Percentiles rank a stretch among this genome's conserved stretches.
Conservation (phyloP, 2,797 vertebrate genomes). For the Diglossa cyanea region DNA sequence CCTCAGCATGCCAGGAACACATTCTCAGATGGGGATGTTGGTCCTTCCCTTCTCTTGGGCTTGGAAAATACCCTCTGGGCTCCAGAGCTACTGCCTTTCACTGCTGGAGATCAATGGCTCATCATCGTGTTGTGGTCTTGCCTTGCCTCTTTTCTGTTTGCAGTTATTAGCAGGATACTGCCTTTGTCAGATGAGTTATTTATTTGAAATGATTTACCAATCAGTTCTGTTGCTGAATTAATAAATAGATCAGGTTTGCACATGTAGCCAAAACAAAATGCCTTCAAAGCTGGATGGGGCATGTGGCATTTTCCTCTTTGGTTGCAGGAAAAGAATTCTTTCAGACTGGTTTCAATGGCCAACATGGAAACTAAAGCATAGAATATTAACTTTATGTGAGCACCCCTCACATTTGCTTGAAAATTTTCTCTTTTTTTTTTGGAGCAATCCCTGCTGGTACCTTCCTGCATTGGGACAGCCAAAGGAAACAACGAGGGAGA, state of each 20-base stretch:
- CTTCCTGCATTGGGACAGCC: not conserved
- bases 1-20: not conserved
- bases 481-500: not conserved
- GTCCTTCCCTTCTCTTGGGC: not conserved
- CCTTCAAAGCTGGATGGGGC: not conserved
- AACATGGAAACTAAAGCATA: not conserved
- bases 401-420: fast-evolving
- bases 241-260: not conserved
- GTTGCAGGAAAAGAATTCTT: not conserved
- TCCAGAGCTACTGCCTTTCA: not conserved
- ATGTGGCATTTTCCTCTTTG: not conserved
- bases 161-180: not conserved
- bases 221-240: not conserved
- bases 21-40: not conserved
- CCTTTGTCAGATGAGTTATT: not conserved
- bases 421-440: not conserved
- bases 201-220: not conserved
- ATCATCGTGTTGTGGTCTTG: fast-evolving
- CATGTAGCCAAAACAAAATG: not conserved
- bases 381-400: not conserved
- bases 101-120: not conserved
- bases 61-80: not conserved
- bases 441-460: fast-evolving
- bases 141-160: not conserved
- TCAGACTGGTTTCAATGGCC: not conserved